phyloP scores from a whole-genome alignment of 2,113 vertebrate species.

The Myotis davidii region DNA sequence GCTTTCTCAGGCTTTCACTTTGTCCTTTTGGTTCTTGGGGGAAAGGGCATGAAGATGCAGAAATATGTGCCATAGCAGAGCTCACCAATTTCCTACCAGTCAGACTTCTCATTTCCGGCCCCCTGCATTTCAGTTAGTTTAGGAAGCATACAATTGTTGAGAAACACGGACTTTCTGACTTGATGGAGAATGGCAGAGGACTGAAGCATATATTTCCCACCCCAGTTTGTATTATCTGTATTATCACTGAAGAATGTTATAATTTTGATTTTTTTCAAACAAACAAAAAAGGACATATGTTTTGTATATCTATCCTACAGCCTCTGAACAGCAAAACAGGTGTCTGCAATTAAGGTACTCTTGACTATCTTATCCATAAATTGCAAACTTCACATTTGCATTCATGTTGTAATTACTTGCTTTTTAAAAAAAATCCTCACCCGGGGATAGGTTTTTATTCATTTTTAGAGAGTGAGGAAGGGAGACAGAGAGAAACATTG shows the following conservation, averaged over 20 bases:
- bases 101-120: not conserved
- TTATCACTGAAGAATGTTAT: not conserved
- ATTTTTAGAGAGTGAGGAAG: not conserved
- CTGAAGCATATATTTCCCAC: not conserved
- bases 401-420: not conserved
- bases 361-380: not conserved
- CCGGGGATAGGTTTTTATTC: not conserved
- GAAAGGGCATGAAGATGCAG: slow-evolving; percentile 41
- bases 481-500: not conserved
- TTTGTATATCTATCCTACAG: not conserved
- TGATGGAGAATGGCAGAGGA: not conserved
- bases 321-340: not conserved
- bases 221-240: not conserved
- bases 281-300: not conserved
- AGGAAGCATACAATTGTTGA: not conserved
- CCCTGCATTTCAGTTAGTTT: not conserved
- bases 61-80: not conserved
- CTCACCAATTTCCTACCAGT: not conserved
- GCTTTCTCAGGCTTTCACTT: slow-evolving; percentile 53
- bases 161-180: not conserved
- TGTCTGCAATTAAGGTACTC: not conserved
- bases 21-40: slow-evolving; percentile 34
- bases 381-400: not conserved
- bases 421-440: not conserved
- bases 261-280: not conserved